Conservation (phyloP, 2,888 invertebrate genomes). For the Holacanthella duospinosa region DNA sequence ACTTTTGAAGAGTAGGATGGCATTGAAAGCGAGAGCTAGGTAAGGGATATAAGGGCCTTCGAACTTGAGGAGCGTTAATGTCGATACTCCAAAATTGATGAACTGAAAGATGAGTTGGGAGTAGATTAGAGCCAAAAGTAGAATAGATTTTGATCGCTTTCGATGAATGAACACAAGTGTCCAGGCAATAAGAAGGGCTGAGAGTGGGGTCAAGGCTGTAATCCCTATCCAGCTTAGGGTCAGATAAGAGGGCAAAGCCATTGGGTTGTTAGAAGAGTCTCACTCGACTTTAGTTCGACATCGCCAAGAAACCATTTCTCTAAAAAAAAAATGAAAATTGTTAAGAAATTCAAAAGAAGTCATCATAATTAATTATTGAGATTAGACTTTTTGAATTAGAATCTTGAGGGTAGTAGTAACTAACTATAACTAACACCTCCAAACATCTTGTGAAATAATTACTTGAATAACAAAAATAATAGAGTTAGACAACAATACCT, state of each 20-base stretch:
- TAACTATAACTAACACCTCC: no score
- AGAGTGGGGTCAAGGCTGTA: slow-evolving; percentile 2
- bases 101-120: slow-evolving; percentile 4
- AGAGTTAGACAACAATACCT: no score
- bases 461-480: no score
- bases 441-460: no score
- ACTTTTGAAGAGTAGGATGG: neutral
- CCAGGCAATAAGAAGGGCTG: slow-evolving; percentile 1
- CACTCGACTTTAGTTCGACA: no score
- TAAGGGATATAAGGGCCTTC: neutral
- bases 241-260: neutral
- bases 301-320: no score
- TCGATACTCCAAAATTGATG: neutral
- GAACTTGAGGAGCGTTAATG: slow-evolving; percentile 1
- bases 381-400: no score
- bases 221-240: slow-evolving; percentile 5
- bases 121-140: slow-evolving; percentile 3
- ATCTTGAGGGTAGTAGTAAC: no score
- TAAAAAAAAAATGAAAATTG: no score
- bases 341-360: no score
- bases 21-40: neutral
- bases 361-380: no score
- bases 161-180: neutral
- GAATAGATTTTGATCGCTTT: slow-evolving; percentile 5
- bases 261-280: no score